Evolutionary conservation across 2,797 vertebrate species (phyloP).

Genomic region (Muscicapa comitata): DNA sequence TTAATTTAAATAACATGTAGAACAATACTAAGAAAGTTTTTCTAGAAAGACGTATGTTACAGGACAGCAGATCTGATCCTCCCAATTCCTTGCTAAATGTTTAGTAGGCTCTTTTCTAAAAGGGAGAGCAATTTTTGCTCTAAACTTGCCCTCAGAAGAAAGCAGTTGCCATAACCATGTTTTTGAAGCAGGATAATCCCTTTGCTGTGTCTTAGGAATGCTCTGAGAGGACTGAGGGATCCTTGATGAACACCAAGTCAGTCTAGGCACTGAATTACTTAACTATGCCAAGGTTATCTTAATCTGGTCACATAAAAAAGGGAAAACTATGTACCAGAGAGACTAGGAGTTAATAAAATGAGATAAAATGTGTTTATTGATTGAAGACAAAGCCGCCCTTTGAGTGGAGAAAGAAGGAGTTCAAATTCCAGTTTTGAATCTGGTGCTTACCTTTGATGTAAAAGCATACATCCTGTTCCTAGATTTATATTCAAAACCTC

Average conservation of each 20-base stretch:
- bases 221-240: background rate
- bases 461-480: background rate
- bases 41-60: background rate
- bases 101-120: background rate
- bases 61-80: background rate
- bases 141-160: background rate
- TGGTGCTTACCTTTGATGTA: background rate
- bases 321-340: background rate
- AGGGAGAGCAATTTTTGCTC: background rate
- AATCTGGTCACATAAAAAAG: background rate
- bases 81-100: background rate
- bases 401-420: background rate
- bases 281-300: background rate
- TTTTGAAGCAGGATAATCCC: background rate
- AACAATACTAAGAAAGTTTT: background rate
- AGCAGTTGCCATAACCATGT: background rate
- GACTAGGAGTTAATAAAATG: background rate
- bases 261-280: background rate
- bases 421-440: background rate
- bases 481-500: background rate
- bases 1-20: background rate
- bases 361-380: background rate
- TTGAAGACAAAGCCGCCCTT: background rate
- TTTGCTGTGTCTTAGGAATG: background rate
- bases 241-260: background rate